Conservation (phyloP, 2,797 vertebrate genomes). For the Alca torda region DNA sequence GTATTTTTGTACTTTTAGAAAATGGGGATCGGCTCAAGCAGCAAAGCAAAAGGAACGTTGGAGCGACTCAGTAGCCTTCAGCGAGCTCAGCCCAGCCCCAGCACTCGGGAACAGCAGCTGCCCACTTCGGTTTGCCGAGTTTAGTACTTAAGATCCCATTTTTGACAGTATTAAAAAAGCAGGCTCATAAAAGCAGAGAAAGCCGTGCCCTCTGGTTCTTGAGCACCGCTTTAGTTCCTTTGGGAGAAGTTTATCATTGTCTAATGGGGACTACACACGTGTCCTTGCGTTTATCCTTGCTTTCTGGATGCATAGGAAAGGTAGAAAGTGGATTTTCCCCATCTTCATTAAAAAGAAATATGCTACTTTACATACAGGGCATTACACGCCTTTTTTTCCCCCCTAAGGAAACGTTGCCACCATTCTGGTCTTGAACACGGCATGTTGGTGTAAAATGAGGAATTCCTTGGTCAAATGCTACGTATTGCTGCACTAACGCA, state of each 20-base stretch:
- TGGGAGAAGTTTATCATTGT: background rate
- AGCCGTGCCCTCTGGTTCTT: background rate
- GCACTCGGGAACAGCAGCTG: background rate
- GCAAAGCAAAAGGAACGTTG: background rate
- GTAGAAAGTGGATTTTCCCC: background rate
- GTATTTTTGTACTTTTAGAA: background rate
- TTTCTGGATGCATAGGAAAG: background rate
- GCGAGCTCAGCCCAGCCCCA: background rate
- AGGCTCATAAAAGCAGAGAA: background rate
- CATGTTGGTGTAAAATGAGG: background rate
- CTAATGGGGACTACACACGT: background rate
- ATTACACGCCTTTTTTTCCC: background rate
- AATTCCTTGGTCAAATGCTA: background rate
- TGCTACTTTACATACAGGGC: background rate
- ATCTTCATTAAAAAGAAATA: background rate
- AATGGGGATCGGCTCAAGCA: background rate
- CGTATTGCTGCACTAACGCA: background rate
- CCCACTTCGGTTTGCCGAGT: background rate
- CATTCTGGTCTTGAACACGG: background rate
- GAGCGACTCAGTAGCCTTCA: background rate
- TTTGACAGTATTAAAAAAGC: background rate
- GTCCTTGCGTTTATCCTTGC: background rate
- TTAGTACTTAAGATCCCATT: slow-evolving; percentile 1
- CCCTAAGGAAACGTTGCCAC: background rate
- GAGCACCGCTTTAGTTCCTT: background rate